Evolutionary conservation across 2,888 invertebrate genomes (phyloP), one percentile per base, ranked within the genome.

Genomic region (Lucinisca nassula): DNA sequence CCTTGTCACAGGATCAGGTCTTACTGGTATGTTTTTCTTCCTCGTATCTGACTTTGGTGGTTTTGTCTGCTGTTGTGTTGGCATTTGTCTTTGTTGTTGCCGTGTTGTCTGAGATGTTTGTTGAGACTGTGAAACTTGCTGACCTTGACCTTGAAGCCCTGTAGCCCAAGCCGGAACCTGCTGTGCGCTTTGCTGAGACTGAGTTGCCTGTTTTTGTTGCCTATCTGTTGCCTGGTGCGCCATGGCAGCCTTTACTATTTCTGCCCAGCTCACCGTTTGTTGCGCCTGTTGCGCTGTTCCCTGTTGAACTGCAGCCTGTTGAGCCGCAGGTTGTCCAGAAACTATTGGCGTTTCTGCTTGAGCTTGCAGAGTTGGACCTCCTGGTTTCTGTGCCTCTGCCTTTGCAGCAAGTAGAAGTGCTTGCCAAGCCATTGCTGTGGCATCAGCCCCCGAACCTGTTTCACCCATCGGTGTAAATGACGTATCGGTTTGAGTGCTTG

Each of bases 1-100:
- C 45, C 86, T 61, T 0, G 90, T 87, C 24, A 84, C 40, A 0
- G 86, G 90, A 58, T 90, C 90, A 8, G 90, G 90, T 82, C 90
- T 40, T 30, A 88, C 85, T 17, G 90, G 90, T 2, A 81, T 61
- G 35, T 79, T 82, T 37, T 76, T 38, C 38, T 78, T 78, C 35
- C 83, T 84, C 0, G 78, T 27, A 0, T 85, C 61, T 4, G 83
- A 78, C 30, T 78, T 78, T 35, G 87, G 38, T 24, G 4, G 35
- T 10, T 35, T 6, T 55, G 78, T 77, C 24, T 55, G 75, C n/a
- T 51, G 74, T 12, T 77, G 81, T 30, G 61, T 37, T 32, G 27
- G 38, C 21, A 84, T 79, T 27, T 84, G 86, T 38, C 35, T 79
- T 27, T 84, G 86, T 38, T 40, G 27, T 61, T 84, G 67, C 14